Evolutionary conservation across 2,888 invertebrate species (phyloP).

Genomic region (Drosophila colorata): DNA sequence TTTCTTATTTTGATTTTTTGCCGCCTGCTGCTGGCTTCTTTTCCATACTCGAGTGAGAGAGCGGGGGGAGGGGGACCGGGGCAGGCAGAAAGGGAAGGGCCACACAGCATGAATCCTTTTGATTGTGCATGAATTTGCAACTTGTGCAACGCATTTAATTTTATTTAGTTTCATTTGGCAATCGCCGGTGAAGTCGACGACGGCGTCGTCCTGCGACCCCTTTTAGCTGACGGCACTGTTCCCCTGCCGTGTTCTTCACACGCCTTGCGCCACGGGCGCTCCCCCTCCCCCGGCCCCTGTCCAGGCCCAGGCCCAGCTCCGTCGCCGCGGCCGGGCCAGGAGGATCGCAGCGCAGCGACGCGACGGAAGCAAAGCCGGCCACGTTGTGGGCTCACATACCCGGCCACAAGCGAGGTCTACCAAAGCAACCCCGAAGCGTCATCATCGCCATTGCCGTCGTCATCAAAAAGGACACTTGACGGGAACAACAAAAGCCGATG

Average conservation of each 20-base stretch:
- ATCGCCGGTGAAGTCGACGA: slow-evolving; percentile 51
- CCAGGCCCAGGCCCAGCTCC: background rate
- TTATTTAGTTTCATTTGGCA: slow-evolving; percentile 79
- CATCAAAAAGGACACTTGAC: slow-evolving; percentile 79
- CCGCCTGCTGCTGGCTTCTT: slow-evolving; percentile 51
- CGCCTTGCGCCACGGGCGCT: slow-evolving; percentile 61
- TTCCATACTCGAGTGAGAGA: no score
- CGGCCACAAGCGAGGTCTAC: slow-evolving; percentile 84
- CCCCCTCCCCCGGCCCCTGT: slow-evolving; percentile 4
- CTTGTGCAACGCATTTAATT: slow-evolving; percentile 76
- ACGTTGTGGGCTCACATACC: slow-evolving; percentile 81
- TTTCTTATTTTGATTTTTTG: slow-evolving; percentile 57
- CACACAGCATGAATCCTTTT: slow-evolving; percentile 78
- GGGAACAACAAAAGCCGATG: slow-evolving; percentile 75
- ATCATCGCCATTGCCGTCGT: slow-evolving; percentile 37
- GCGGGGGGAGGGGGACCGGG: no score
- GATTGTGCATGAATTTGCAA: slow-evolving; percentile 75
- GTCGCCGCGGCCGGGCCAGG: slow-evolving; percentile 10
- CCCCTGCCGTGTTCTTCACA: slow-evolving; percentile 63
- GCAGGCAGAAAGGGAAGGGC: slow-evolving; percentile 32
- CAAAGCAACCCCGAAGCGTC: slow-evolving; percentile 80
- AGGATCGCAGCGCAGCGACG: slow-evolving; percentile 52
- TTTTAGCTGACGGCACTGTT: slow-evolving; percentile 36
- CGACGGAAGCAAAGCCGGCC: slow-evolving; percentile 69
- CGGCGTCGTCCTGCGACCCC: slow-evolving; percentile 49